phyloP scores from a whole-genome alignment of 1,140 invertebrate species.

The Solen grandis region DNA sequence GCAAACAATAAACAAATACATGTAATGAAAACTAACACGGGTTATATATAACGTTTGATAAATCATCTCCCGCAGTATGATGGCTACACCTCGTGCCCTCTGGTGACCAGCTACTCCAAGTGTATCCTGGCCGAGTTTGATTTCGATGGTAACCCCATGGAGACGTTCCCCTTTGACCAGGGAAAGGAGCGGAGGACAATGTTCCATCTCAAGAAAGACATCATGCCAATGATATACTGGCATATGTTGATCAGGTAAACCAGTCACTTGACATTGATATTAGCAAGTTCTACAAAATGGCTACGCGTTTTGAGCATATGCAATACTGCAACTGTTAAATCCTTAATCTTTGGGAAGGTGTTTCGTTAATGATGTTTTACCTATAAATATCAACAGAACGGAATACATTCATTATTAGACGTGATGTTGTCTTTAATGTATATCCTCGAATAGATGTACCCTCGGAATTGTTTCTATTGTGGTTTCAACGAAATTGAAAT shows the following conservation, averaged over 20 bases:
- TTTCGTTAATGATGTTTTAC: too few relatives aligned
- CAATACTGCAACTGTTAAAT: not conserved
- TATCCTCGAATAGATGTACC: too few relatives aligned
- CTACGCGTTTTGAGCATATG: not conserved
- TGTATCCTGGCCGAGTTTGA: slow-evolving; percentile 98
- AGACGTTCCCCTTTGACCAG: slow-evolving; percentile 97
- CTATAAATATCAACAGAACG: too few relatives aligned
- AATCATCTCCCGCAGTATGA: slow-evolving; percentile 91
- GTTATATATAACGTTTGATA: too few relatives aligned
- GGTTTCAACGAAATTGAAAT: too few relatives aligned
- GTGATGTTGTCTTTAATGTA: too few relatives aligned
- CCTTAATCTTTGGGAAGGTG: not conserved
- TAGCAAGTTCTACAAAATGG: not conserved
- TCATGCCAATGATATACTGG: slow-evolving; percentile 97
- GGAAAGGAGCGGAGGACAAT: slow-evolving; percentile 89
- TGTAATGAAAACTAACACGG: too few relatives aligned
- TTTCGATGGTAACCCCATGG: slow-evolving; percentile 91
- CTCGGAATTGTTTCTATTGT: too few relatives aligned
- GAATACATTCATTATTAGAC: too few relatives aligned
- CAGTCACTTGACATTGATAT: not conserved
- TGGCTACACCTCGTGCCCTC: slow-evolving; percentile 98
- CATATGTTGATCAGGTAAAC: slow-evolving; percentile 90
- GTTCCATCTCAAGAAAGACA: slow-evolving; percentile 92
- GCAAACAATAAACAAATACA: too few relatives aligned
- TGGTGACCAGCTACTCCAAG: slow-evolving; percentile 90